Percentiles rank a stretch among this genome's conserved stretches.
Conservation (phyloP, 2,797 vertebrate species). For the Betta splendens region DNA sequence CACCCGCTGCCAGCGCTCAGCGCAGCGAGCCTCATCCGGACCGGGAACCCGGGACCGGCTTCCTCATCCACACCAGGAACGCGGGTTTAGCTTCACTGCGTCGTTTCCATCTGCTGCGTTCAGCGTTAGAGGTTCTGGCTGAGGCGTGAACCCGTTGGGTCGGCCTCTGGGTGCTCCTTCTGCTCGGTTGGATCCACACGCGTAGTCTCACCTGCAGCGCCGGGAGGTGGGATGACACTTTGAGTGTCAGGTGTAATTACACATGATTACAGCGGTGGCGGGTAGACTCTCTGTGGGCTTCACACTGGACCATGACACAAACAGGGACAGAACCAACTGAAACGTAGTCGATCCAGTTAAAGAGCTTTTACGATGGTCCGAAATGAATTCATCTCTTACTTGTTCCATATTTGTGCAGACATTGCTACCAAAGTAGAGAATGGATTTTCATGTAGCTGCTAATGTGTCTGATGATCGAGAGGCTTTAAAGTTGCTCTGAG, state of each 20-base stretch:
- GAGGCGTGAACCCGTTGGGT: too few relatives aligned
- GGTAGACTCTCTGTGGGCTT: too few relatives aligned
- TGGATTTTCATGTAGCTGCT: background rate
- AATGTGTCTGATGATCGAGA: background rate
- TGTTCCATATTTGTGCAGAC: too few relatives aligned
- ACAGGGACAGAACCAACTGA: too few relatives aligned
- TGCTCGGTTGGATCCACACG: conserved; percentile 6
- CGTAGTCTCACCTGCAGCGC: conserved; percentile 37
- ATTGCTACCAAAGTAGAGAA: background rate
- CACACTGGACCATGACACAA: too few relatives aligned
- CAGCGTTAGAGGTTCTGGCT: too few relatives aligned
- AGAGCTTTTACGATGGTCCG: too few relatives aligned
- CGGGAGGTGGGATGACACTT: conserved; percentile 28
- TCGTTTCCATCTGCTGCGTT: too few relatives aligned
- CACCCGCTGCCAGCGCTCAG: background rate
- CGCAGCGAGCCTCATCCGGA: background rate
- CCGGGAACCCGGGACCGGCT: too few relatives aligned
- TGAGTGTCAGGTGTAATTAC: conserved; percentile 27
- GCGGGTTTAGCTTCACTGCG: background rate
- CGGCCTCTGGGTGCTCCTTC: conserved; percentile 36
- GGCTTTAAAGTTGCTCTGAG: background rate
- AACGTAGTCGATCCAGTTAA: too few relatives aligned
- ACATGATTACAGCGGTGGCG: conserved; percentile 36
- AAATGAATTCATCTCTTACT: too few relatives aligned
- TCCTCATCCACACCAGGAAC: background rate